Evolutionary conservation across 2,888 invertebrate genomes (phyloP), one percentile per base, ranked within the genome.

Genomic region (Bhutanitis thaidina): DNA sequence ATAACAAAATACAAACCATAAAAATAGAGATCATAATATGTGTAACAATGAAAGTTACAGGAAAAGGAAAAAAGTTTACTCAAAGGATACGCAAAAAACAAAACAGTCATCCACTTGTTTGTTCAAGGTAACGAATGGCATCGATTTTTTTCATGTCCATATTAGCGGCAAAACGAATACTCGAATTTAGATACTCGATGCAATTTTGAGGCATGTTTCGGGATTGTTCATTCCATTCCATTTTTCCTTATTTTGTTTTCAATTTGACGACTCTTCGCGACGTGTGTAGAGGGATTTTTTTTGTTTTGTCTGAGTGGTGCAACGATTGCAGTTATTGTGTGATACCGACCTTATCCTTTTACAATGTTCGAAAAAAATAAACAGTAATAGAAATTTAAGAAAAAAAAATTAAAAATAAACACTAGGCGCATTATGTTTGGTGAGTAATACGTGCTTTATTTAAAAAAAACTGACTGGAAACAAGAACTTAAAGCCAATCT

Each of bases 131-230:
- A 57, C 56, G 56, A 54, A 55, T 51, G 44, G 54, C 35, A 44
- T 45, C 16, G 32, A 36, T 40, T 30, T 50, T 58, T 62, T 59
- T 62, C 60, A 56, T 58, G 56, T 56, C 57, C 50, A 62, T 58
- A 64, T 65, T 65, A 64, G 65, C 60, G 60, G 58, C 62, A 63
- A 63, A 62, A 60, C 59, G 63, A 57, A 63, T 59, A 64, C 67
- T 65, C 60, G 67, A 67, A 67, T 65, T 67, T 67, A 67, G 65
- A 64, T 60, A 67, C 64, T 67, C 63, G 61, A 65, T 67, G 64
- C 64, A 63, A 64, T 64, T 75, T 71, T 71, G 69, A 69, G 63
- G 62, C 63, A 59, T 62, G 65, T 68, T 64, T 67, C 61, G 61
- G 63, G 62, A 54, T 67, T 67, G 60, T 69, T 63, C 62, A 64